Percentiles rank a stretch among this genome's conserved stretches.
Evolutionary conservation across 2,113 vertebrate species (phyloP).

Genomic region (Canis aureus): DNA sequence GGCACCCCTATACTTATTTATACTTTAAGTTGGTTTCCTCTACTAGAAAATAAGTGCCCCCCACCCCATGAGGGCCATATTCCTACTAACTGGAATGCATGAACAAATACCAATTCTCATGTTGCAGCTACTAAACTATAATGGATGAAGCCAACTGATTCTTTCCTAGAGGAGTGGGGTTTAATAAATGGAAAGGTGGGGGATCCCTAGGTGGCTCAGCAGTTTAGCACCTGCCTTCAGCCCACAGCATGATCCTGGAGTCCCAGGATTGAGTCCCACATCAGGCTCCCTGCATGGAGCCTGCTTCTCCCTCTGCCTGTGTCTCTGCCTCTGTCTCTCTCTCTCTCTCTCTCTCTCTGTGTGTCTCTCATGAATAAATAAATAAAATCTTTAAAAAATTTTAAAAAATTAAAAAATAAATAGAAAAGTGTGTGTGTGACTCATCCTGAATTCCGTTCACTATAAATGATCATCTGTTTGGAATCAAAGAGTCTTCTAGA

Average conservation of each 20-base stretch:
- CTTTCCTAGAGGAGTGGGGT: neutral
- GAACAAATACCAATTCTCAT: neutral
- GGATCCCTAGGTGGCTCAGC: neutral
- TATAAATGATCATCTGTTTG: neutral
- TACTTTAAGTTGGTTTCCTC: neutral
- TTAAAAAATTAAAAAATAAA: too few species aligned
- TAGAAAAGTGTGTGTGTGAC: neutral
- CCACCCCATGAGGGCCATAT: neutral
- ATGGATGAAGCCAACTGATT: neutral
- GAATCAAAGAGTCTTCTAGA: neutral
- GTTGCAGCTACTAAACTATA: neutral
- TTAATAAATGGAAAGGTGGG: neutral
- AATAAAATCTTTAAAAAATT: too few species aligned
- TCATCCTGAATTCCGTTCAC: neutral
- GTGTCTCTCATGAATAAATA: too few species aligned
- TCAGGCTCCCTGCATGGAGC: too few species aligned
- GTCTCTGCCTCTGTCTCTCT: too few species aligned
- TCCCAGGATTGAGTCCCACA: too few species aligned
- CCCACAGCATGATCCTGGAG: too few species aligned
- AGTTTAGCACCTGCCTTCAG: too few species aligned
- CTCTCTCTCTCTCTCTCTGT: too few species aligned
- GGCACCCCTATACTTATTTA: neutral
- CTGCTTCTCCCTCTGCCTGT: too few species aligned
- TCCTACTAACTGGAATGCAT: neutral
- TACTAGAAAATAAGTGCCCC: neutral